Evolutionary conservation across 1,140 invertebrate genomes (phyloP), one percentile per base, ranked within the genome.

Genomic region (Calliphora vicina): DNA sequence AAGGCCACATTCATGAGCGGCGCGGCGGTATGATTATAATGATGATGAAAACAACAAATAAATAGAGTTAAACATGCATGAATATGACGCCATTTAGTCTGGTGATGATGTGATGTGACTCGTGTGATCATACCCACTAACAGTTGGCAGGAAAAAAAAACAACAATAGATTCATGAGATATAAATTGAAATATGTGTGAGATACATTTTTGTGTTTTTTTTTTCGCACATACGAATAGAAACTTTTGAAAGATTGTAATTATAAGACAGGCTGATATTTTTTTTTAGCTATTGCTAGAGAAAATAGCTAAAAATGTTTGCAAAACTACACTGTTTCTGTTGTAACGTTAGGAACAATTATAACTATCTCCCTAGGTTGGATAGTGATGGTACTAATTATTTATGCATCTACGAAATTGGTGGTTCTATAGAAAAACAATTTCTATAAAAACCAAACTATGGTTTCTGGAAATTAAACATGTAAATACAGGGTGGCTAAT

Each of bases 41-140:
- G n/a, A 67, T 23, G 61, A 6, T 20, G 45, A 50, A 50, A 17
- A 9, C 17, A 57, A 57, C 50, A 67, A 67, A 50, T 50, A 50
- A 67, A 67, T 67, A 67, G 61, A 20, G 23, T 12, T 67, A 67
- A 67, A 67, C 61, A 23, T 67, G 61, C 61, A 20, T 67, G 20
- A 23, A 23, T 9, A 67, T 67, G 61, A 67, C 61, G 61, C 61
- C 61, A 67, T 67, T 67, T 67, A 67, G 61, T 67, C 61, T 67
- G n/a, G n/a, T 67, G 50, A 23, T 67, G 61, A 57, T 57, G n/a
- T 57, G 15, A 57, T 57, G 20, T 67, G 61, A 67, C 61, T 67
- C n/a, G 61, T 57, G 15, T 57, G n/a, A 57, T 57, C 45, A n/a
- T 57, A 57, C 45, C 45, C 45, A 57, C 45, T 57, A 17, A 17